Percentiles rank a stretch among this genome's conserved stretches.
Evolutionary conservation across 2,797 vertebrate genomes (phyloP).

Genomic region (Gallinago solitaria): DNA sequence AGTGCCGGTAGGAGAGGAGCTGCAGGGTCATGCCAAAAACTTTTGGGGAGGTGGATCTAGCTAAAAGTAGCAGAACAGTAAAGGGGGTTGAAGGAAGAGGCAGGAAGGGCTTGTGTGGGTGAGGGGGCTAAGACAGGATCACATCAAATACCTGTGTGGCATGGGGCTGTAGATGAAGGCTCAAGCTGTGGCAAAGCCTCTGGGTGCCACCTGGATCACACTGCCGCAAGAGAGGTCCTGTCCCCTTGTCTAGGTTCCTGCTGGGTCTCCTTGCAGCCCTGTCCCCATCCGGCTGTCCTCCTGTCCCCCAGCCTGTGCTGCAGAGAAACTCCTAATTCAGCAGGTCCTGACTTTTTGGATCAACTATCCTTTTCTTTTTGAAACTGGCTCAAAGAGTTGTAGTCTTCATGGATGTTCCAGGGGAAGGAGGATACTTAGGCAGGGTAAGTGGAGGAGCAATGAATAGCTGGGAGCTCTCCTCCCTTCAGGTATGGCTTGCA

Average conservation of each 20-base stretch:
- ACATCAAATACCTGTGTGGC: fast-evolving
- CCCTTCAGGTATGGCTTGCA: not conserved
- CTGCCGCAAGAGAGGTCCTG: not conserved
- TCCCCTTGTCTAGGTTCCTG: not conserved
- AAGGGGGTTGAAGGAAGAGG: not conserved
- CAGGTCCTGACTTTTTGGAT: not conserved
- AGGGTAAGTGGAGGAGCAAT: not conserved
- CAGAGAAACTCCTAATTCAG: not conserved
- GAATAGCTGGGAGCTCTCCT: not conserved
- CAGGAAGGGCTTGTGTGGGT: not conserved
- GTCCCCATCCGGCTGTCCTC: not conserved
- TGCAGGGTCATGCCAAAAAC: fast-evolving
- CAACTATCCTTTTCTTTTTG: not conserved
- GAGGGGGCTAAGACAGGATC: not conserved
- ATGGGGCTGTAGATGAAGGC: fast-evolving
- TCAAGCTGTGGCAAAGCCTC: not conserved
- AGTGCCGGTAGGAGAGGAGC: not conserved
- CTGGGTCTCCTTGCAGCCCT: not conserved
- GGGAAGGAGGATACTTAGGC: not conserved
- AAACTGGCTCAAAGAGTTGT: not conserved
- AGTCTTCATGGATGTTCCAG: fast-evolving
- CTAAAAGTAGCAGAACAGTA: not conserved
- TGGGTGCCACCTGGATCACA: not conserved
- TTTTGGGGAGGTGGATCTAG: not conserved
- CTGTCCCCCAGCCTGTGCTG: not conserved